Evolutionary conservation across 2,113 vertebrate genomes (phyloP), one percentile per base, ranked within the genome.

Genomic region (Pipra filicauda): DNA sequence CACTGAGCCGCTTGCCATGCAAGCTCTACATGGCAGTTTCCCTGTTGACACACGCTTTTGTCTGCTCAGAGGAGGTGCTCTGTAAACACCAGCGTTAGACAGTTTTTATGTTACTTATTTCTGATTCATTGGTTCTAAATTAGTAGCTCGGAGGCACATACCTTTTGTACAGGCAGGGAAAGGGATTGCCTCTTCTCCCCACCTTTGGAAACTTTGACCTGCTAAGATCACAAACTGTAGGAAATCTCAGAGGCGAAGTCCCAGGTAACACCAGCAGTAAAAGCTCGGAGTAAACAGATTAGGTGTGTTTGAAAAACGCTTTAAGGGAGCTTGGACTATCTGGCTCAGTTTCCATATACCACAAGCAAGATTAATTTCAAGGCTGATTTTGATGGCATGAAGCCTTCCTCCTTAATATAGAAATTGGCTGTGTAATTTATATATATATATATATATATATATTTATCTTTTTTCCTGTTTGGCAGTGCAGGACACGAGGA

Each of bases 11-110:
- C 97, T 97, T 92, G 91, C 96, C 96, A 66, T 79, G 52, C 95
- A 76, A 89, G 74, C 94, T 9, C 52, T 28, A 8, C 84, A 64
- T 52, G 33, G 96, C 90, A 26, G 75, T 76, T 79, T 85, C 89
- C 85, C 74, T 94, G 89, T 91, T 95, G 95, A 90, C 95, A 91
- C 94, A 97, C 24, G 91, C 91, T 92, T 96, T 95, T 92, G 91
- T 88, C 86, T 95, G 79, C 81, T 74, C 26, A 10, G 84, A 88
- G 71, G 79, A 80, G 93, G 43, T 90, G 85, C 91, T 95, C 71
- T 85, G 91, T 59, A 89, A 94, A 94, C 91, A 92, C 31, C 21
- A 2, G 6, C 4, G 61, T 70, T 78, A 58, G 79, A 48, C 0
- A 4, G 41, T 14, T 87, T 89, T 93, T 69, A 39, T 86, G 77